A percentile compares a stretch with the other conserved stretches of the same genome.
phyloP scores from a whole-genome alignment of 2,797 vertebrate genomes.

The Semotilus atromaculatus region DNA sequence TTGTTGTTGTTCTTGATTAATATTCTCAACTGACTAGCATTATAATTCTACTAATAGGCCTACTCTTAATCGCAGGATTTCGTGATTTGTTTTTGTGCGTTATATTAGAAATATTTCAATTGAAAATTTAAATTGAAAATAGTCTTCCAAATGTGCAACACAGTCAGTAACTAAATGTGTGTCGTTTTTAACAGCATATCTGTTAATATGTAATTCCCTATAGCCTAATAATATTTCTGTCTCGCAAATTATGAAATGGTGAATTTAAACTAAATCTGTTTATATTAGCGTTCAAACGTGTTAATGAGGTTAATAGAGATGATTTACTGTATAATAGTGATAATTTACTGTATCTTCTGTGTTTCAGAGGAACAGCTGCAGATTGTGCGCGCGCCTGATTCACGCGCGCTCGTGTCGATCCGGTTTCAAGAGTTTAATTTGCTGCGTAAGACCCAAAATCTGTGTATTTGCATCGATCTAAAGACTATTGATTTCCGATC shows the following conservation, averaged over 20 bases:
- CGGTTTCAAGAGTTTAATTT: constrained; percentile 34
- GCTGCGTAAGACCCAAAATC: constrained; percentile 45
- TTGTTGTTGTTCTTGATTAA: neutral
- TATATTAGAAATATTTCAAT: too few species aligned
- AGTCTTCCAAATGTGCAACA: too few species aligned
- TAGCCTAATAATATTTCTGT: neutral
- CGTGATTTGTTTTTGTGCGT: neutral
- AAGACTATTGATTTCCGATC: constrained; percentile 65
- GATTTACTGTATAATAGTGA: too few species aligned
- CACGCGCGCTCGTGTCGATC: constrained; percentile 7
- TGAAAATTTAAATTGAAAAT: too few species aligned
- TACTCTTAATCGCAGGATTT: too few species aligned
- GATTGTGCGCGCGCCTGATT: neutral
- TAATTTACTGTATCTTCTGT: neutral
- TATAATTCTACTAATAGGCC: neutral
- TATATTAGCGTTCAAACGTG: neutral
- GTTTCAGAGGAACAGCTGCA: neutral
- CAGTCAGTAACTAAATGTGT: too few species aligned
- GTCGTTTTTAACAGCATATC: too few species aligned
- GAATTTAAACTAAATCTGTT: neutral
- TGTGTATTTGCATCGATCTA: constrained; percentile 56
- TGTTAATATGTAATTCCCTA: neutral
- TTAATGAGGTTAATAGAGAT: neutral
- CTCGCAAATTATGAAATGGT: neutral
- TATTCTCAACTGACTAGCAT: neutral